Evolutionary conservation across 2,888 invertebrate genomes (phyloP), one percentile per base, ranked within the genome.

Genomic region (Elmis aenea): DNA sequence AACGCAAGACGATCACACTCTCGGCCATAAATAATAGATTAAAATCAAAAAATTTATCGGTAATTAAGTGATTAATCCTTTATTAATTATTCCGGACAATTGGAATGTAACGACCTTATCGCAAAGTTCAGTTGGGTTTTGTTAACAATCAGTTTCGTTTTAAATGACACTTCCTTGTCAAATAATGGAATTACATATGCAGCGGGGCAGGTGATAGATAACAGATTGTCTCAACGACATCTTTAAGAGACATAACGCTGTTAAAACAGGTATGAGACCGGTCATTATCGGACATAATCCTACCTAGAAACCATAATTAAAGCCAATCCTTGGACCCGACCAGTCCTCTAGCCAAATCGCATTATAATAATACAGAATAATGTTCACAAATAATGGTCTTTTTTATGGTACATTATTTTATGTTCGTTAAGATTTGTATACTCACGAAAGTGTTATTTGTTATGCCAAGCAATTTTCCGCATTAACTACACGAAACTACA

Each of bases 311-410:
- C 45, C 45, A 41, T 46, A 46, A 49, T 46, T 49, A 46, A 45
- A 46, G 46, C 29, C 44, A 24, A 46, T 46, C 46, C 44, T 42
- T 34, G 37, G 35, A 37, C 36, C 34, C 27, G 37, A 35, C 46
- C 33, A 33, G 41, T 42, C 40, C 33, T 29, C 31, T 28, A 30
- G 40, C 49, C 34, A 49, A 49, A 49, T 49, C 38, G 45, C 49
- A 42, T 49, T 49, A 49, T 49, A 49, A 49, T 49, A 49, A 46
- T 43, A 49, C 43, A 38, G 37, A 44, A 48, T 48, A 46, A 49
- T 43, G 49, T 46, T 43, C 45, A 44, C 46, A 46, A 49, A 49
- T 49, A 45, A 49, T 43, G 45, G 40, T 37, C 33, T 32, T 38
- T 49, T 46, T 44, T 39, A 22, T 41, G 12, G 24, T 25, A 20